Base-by-base conservation (phyloP, 35 echinoderm and acorn worm species). In the Anneissia japonica region DNA sequence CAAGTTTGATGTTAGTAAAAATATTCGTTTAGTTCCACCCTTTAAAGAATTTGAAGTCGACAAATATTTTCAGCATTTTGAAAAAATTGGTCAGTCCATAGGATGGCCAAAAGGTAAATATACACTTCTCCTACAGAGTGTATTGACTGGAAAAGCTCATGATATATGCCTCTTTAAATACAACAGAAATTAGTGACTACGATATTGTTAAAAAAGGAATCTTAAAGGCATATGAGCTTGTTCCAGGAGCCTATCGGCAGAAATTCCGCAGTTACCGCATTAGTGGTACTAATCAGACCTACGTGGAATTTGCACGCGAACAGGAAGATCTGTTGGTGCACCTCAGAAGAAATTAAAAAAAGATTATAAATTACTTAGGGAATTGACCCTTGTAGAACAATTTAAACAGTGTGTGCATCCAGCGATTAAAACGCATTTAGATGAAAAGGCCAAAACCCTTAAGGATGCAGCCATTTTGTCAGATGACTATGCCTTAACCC, bases 51-150 rank as follows among this genome's bases (percentile, higher is more conserved):
- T 21, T 16, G 37, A 41, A 81, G 79, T 81, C 31, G 79, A 81
- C 31, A 36, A 81, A 39, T 38, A 40, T 39, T 81, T 81, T 28
- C 79, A 81, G 39, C 79, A 81, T n/a, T 81, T 81, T 81, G 79
- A 81, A 39, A 38, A 81, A 23, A 81, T 41, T 39, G 79, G 36
- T 39, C 21, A 13, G 21, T 31, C 43, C 0, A 33, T 40, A 19
- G 21, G 11, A 28, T 81, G 79, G 35, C 79, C 79, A 39, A 81
- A 81, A 81, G 7, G 39, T 26, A 21, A 81, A n/a, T 81, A 41
- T n/a, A 81, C 34, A 21, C 43, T 41, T 1, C 29, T 40, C n/a
- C 1, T 81, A 28, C 35, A 81, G 26, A 16, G 28, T 26, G 43
- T n/a, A 17, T 81, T 81, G 37, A 38, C 21, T 79, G 16, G 77